phyloP scores from a whole-genome alignment of 2,888 invertebrate species.

The Mactromeris polynyma region DNA sequence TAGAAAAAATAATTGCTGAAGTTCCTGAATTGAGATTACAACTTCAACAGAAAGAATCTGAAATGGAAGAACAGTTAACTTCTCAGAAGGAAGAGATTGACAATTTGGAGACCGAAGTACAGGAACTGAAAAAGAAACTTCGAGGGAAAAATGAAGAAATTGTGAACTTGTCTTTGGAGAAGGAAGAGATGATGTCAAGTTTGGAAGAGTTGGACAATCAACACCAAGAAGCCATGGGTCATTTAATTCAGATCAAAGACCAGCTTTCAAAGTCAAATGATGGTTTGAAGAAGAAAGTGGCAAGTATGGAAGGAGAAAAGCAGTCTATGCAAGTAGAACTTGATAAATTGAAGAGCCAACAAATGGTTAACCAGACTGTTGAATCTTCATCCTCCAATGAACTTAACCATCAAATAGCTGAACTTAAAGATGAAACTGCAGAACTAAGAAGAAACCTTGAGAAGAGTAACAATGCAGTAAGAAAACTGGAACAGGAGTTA shows the following conservation, averaged over 20 bases:
- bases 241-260: constrained; percentile 78
- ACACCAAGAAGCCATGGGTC: constrained; percentile 90
- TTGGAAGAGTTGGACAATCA: constrained; percentile 92
- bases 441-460: constrained; percentile 58
- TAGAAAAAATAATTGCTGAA: constrained; percentile 55
- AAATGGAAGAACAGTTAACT: constrained; percentile 51
- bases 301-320: constrained; percentile 42
- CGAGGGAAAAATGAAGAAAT: constrained; percentile 73
- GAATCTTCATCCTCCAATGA: constrained; percentile 71
- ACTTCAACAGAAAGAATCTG: constrained; percentile 56
- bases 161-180: constrained; percentile 72
- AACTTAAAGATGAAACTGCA: constrained; percentile 69
- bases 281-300: constrained; percentile 60
- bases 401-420: constrained; percentile 68
- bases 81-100: constrained; percentile 45
- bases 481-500: constrained; percentile 52
- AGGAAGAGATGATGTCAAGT: constrained; percentile 88
- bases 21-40: constrained; percentile 54
- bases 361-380: constrained; percentile 61
- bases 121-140: constrained; percentile 62
- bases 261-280: constrained; percentile 68
- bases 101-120: constrained; percentile 53
- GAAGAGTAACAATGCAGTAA: constrained; percentile 30
- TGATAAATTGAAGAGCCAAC: constrained; percentile 55
- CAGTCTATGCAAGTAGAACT: constrained; percentile 52